Conservation (phyloP, 2,888 invertebrate species). For the Mellilla xanthometata region DNA sequence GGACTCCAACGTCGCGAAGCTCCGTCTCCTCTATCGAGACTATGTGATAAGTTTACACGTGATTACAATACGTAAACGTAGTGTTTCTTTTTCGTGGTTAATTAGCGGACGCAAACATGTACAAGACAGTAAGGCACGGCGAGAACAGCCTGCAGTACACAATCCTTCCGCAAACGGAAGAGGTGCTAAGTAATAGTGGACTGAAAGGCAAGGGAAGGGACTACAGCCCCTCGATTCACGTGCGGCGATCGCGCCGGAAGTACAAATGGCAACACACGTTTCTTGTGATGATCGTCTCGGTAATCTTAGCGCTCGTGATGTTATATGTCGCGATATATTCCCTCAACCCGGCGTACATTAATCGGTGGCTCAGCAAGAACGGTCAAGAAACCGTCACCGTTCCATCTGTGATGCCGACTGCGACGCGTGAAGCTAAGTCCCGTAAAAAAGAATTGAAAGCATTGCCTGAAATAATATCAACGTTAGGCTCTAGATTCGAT, state of each 20-base stretch:
- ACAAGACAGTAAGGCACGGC: constrained; percentile 89
- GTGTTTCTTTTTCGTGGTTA: constrained; percentile 65
- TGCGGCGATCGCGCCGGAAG: constrained; percentile 61
- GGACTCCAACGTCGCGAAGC: constrained; percentile 40
- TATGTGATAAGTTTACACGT: constrained; percentile 64
- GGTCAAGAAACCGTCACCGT: constrained; percentile 22
- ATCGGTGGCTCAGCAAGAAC: constrained; percentile 21
- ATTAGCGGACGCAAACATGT: constrained; percentile 79
- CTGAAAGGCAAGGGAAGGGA: constrained; percentile 79
- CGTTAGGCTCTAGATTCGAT: constrained; percentile 50
- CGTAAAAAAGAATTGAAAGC: constrained; percentile 69
- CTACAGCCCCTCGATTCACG: constrained; percentile 74
- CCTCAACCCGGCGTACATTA: constrained; percentile 44
- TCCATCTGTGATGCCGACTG: constrained; percentile 48
- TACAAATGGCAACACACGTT: constrained; percentile 64
- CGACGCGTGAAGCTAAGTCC: constrained; percentile 57
- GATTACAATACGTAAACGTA: constrained; percentile 55
- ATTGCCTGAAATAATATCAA: constrained; percentile 50
- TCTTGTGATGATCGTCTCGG: constrained; percentile 60
- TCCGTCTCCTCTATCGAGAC: constrained; percentile 39
- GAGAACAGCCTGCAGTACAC: constrained; percentile 89
- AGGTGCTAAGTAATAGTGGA: constrained; percentile 83
- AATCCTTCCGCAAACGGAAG: constrained; percentile 88
- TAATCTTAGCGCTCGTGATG: constrained; percentile 50
- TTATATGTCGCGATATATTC: constrained; percentile 44